Evolutionary conservation across 2,797 vertebrate genomes (phyloP).

Genomic region (Lacerta bilineata): DNA sequence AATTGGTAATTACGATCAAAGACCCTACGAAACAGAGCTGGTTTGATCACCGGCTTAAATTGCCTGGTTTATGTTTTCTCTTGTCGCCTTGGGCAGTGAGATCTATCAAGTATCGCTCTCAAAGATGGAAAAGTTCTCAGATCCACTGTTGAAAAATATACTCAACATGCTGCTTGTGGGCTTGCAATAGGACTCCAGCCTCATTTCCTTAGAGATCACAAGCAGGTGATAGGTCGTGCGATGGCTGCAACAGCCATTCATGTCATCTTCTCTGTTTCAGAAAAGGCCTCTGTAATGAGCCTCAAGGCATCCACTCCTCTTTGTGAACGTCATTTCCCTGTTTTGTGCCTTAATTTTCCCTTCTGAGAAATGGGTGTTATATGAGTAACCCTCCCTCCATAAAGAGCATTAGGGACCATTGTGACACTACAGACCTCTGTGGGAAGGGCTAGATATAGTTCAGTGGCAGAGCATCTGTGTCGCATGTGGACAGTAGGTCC

Average conservation of each 20-base stretch:
- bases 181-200: constrained; percentile 7
- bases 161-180: constrained; percentile 22
- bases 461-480: too few species aligned
- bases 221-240: not conserved
- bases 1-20: constrained; percentile 22
- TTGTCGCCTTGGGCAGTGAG: constrained; percentile 44
- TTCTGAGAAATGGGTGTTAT: not conserved
- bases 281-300: not conserved
- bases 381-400: not conserved
- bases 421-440: not conserved
- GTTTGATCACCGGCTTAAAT: constrained; percentile 43
- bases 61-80: constrained; percentile 37
- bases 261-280: not conserved
- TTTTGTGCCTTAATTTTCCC: not conserved
- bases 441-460: not conserved
- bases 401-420: not conserved
- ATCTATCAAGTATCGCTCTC: constrained; percentile 47
- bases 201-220: constrained; percentile 18
- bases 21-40: constrained; percentile 26
- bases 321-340: not conserved
- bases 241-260: not conserved
- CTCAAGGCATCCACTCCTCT: not conserved
- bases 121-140: constrained; percentile 40
- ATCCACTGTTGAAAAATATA: constrained; percentile 29
- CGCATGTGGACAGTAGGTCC: too few species aligned